Base-by-base conservation (phyloP, 2,113 vertebrate genomes). In the Chunga burmeisteri region DNA sequence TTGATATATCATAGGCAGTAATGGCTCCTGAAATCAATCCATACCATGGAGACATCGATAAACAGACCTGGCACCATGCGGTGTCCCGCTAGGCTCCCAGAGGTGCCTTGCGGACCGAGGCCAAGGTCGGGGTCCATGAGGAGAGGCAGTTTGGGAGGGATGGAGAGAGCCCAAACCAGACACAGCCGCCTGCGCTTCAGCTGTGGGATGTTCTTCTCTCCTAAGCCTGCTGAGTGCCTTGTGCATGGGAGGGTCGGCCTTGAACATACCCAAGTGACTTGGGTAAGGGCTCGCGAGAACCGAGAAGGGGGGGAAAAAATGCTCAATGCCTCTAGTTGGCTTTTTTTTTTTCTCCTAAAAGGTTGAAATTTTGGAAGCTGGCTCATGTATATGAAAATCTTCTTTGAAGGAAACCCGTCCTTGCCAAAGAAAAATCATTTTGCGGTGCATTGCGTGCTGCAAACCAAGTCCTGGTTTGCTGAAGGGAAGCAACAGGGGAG, bases 251-350 rank as follows among this genome's bases (percentile, higher is more conserved):
- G 22, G 38, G 18, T 68, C 81, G n/a, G 34, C 25, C 19, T 16
- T 27, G 9, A 6, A 6, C 32, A 1, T 4, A 14, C 47, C 50
- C 3, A 4, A 61, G 40, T 11, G 36, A 14, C 25, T 14, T 8
- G 7, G 13, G 25, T 1, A 68, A 86, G 29, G 36, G 40, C 36
- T 3, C 32, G 19, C 0, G 0, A 81, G 49, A 52, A 13, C 5
- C 6, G 52, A 16, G 38, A 38, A 38, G 23, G 10, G 8, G 3
- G 62, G 18, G 12, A 1, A 0, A 0, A 44, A 36, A 5, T 3
- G 3, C 1, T 6, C 26, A 17, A 3, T 44, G 21, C 16, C 29
- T 65, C 44, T 7, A 5, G 4, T 52, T 68, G 34, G 44, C 13
- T 21, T 62, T 40, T 68, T 38, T 38, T 38, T 38, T 38, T 38